Conservation (phyloP, 1,140 invertebrate genomes). For the Bicyclus anynana region DNA sequence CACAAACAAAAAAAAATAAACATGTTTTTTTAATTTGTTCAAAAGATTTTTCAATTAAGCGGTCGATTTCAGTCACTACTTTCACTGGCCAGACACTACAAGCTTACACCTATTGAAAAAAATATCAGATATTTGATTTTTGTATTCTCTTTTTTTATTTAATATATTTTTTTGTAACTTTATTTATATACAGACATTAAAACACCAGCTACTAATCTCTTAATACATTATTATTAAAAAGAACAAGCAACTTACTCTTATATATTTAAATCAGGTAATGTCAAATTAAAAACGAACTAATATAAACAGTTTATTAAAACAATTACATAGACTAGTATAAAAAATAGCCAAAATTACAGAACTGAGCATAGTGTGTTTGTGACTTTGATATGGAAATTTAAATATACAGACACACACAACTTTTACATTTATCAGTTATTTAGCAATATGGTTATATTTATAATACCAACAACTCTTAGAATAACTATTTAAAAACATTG, state of each 20-base stretch:
- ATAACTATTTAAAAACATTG: not conserved
- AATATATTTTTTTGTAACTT: too few relatives aligned
- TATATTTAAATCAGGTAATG: not conserved
- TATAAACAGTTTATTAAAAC: conserved; percentile 42
- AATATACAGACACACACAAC: conserved; percentile 1
- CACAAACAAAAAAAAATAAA: too few relatives aligned
- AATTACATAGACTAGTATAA: conserved; percentile 69
- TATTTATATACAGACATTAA: too few relatives aligned
- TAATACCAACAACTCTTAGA: not conserved
- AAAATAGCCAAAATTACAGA: conserved; percentile 66
- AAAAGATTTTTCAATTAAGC: too few relatives aligned
- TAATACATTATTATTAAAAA: too few relatives aligned
- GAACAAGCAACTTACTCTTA: not conserved
- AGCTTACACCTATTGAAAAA: too few relatives aligned
- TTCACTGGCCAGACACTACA: too few relatives aligned
- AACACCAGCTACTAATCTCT: too few relatives aligned
- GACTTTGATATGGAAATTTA: conserved; percentile 38
- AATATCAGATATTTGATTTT: too few relatives aligned
- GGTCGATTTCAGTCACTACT: too few relatives aligned
- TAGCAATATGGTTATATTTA: not conserved
- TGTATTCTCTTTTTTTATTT: too few relatives aligned
- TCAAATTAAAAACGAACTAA: conserved; percentile 8
- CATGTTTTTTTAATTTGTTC: too few relatives aligned
- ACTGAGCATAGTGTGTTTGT: conserved; percentile 60
- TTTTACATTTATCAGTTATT: not conserved